Evolutionary conservation across 2,113 vertebrate genomes (phyloP), one percentile per base, ranked within the genome.

Genomic region (Lucifuga dentata): DNA sequence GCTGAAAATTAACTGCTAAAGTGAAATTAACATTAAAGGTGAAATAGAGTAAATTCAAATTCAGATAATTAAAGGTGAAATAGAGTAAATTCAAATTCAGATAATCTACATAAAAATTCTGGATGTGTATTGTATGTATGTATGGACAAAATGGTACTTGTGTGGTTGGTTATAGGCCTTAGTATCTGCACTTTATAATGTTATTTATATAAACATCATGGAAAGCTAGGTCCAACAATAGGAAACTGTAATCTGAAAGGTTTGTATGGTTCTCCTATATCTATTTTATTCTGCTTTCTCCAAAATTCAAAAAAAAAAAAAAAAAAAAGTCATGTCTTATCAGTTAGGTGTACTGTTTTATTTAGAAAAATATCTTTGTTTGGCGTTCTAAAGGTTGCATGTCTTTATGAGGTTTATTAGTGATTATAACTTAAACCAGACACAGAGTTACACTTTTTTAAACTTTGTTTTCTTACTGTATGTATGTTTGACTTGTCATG

Each of bases 131-230:
- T 44, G 52, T 69, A 50, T 8, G n/a, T 69, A 50, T 8, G n/a
- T 66, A 60, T 78, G 55, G 60, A 63, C 45, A 68, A 53, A 69
- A 70, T 20, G 58, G 6, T 46, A 48, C 59, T 46, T 44, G 13
- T 68, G 41, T 44, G 39, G 23, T 66, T 17, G 9, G 56, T 58
- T 71, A 71, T 71, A 71, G 66, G 48, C 55, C 78, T 40, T 80
- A 60, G 81, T 62, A 78, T 79, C 72, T 82, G 90, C 86, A 80
- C 90, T 93, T 93, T 93, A 90, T 80, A 70, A 56, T 64, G 19
- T 85, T 78, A 80, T 85, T 79, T 83, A 64, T 80, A 78, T 43
- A 63, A 68, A 72, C 59, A 55, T 39, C 62, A 7, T 29, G 26
- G 26, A 5, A 70, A 71, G 19, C 57, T 73, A 74, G 69, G 76